Evolutionary conservation across 1,140 invertebrate species (phyloP).

Genomic region (Pissodes strobi): DNA sequence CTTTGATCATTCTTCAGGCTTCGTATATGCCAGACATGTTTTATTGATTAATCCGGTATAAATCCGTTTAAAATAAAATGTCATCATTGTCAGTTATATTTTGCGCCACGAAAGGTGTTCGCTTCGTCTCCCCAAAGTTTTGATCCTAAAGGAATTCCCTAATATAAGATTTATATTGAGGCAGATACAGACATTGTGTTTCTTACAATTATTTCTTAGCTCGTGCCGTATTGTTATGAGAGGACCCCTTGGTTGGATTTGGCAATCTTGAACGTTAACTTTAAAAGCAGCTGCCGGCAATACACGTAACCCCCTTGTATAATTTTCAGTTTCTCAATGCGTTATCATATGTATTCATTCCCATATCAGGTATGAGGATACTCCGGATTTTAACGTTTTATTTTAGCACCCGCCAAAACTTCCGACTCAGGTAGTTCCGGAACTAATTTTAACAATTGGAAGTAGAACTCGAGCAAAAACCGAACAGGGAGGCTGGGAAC

Average conservation of each 20-base stretch:
- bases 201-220: conserved; percentile 38
- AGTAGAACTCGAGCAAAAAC: conserved; percentile 28
- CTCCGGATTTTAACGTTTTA: conserved; percentile 36
- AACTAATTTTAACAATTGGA: conserved; percentile 38
- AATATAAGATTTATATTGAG: conserved; percentile 37
- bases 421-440: conserved; percentile 36
- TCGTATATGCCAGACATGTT: too few species aligned
- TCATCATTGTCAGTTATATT: conserved; percentile 19
- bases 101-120: conserved; percentile 27
- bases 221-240: conserved; percentile 36
- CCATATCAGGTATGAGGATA: conserved; percentile 31
- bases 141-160: conserved; percentile 25
- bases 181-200: conserved; percentile 37
- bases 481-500: conserved; percentile 23
- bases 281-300: conserved; percentile 27
- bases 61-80: too few species aligned
- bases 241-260: conserved; percentile 34
- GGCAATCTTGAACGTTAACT: conserved; percentile 35
- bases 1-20: too few species aligned
- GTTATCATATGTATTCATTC: conserved; percentile 36
- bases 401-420: conserved; percentile 37
- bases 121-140: conserved; percentile 11
- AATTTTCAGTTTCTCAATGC: conserved; percentile 31
- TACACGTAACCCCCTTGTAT: conserved; percentile 33
- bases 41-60: too few species aligned